Evolutionary conservation across 2,888 invertebrate species (phyloP), one percentile per base, ranked within the genome.

Genomic region (Drosophila setosimentum): DNA sequence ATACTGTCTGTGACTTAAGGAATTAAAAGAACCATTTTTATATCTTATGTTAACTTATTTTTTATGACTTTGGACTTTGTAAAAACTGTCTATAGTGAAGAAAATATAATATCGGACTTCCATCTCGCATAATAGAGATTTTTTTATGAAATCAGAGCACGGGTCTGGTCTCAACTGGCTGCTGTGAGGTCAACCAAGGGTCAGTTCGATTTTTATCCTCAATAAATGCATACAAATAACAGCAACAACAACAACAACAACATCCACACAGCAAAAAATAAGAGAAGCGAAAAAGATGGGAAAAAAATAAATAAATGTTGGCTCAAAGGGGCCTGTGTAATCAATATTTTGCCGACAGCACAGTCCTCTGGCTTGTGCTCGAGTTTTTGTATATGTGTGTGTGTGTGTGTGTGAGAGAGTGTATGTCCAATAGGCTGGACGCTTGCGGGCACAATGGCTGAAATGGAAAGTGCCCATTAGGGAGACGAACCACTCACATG

Each of bases 401-500:
- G 35, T 37, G 10, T 33, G 24, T 48, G 30, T 35, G 58, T 30
- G n/a, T 24, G 18, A 40, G 63, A 32, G 49, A 32, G 55, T 57
- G 58, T 67, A 11, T 54, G 69, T 70, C 61, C 70, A 70, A 61
- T 55, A 53, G 65, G 29, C 68, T 66, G 82, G 75, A 65, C 71
- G 75, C 67, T 68, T 71, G 78, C 60, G 48, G 54, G 29, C 54
- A 88, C 87, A 88, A 86, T 68, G 64, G 54, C 61, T 59, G 75
- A 88, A 83, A 86, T 77, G 73, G 81, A 90, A 90, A 90, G 87
- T 90, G 79, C 87, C 89, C 88, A 89, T 85, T 87, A 89, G 88
- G 85, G 77, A 88, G 75, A 68, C 77, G 67, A 83, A 48, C 61
- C 85, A 89, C 89, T 85, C 89, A 87, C 82, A 85, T 76, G 85